Conservation (phyloP, 2,113 vertebrate species). For the Micromys minutus region DNA sequence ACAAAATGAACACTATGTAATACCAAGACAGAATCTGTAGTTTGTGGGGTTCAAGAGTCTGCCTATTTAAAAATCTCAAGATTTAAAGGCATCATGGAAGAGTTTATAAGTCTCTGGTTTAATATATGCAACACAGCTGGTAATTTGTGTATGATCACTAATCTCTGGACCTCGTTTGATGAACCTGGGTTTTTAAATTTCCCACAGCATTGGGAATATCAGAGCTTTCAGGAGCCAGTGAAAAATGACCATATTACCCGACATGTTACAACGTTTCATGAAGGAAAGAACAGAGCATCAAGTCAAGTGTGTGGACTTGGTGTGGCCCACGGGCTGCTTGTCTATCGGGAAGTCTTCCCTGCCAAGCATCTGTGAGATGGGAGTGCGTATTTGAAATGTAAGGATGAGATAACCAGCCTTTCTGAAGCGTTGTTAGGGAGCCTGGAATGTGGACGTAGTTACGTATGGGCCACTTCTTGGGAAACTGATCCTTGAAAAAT, state of each 20-base stretch:
- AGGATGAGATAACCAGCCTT: not conserved
- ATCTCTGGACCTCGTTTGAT: not conserved
- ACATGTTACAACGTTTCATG: not conserved
- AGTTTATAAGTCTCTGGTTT: not conserved
- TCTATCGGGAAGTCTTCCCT: not conserved
- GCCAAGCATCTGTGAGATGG: not conserved
- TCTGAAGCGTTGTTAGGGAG: not conserved
- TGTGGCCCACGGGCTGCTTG: not conserved
- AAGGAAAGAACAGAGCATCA: not conserved
- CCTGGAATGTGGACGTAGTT: not conserved
- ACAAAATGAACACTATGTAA: not conserved
- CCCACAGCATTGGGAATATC: not conserved
- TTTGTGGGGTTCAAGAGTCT: not conserved
- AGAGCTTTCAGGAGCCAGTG: not conserved
- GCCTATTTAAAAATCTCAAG: not conserved
- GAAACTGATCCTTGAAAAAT: not conserved
- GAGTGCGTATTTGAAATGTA: not conserved
- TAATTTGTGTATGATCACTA: not conserved
- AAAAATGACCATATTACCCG: not conserved
- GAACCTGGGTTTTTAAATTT: slow-evolving; percentile 3
- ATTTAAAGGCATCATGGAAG: not conserved
- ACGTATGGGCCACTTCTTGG: not conserved
- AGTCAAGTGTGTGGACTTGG: not conserved
- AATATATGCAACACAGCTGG: not conserved
- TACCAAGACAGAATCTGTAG: not conserved